Evolutionary conservation across 2,797 vertebrate species (phyloP).

Genomic region (Betta splendens): DNA sequence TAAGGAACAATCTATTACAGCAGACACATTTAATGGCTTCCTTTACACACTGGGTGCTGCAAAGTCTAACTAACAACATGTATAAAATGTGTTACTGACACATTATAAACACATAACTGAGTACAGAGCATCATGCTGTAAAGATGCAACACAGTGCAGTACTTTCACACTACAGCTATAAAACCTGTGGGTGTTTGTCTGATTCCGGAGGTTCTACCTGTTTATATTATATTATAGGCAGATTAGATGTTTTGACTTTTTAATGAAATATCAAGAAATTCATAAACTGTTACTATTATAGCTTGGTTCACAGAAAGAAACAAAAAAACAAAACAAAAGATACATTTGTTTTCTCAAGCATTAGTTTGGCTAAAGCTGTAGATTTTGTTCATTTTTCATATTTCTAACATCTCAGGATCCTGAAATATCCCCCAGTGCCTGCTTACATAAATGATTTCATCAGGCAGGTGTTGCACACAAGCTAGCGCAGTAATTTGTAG

Average conservation of each 20-base stretch:
- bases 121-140: slow-evolving; percentile 7
- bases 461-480: neutral
- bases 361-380: neutral
- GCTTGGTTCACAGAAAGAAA: neutral
- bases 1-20: neutral
- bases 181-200: slow-evolving; percentile 7
- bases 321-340: neutral
- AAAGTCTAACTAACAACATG: slow-evolving; percentile 26
- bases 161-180: neutral
- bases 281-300: slow-evolving; percentile 22
- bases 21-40: slow-evolving; percentile 24
- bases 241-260: too few relatives aligned
- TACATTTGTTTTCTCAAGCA: neutral
- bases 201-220: slow-evolving; percentile 18
- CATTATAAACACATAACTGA: slow-evolving; percentile 50
- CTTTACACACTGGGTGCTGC: slow-evolving; percentile 13
- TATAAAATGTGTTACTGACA: slow-evolving; percentile 43
- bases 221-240: too few relatives aligned
- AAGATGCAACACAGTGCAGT: slow-evolving; percentile 1
- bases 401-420: neutral
- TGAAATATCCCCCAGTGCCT: neutral
- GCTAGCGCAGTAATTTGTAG: slow-evolving; percentile 7
- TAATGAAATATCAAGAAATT: too few relatives aligned
- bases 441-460: slow-evolving; percentile 7
- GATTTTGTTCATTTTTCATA: neutral